Conservation (phyloP, 23 tunicate species). For the Halocynthia aurantium region DNA sequence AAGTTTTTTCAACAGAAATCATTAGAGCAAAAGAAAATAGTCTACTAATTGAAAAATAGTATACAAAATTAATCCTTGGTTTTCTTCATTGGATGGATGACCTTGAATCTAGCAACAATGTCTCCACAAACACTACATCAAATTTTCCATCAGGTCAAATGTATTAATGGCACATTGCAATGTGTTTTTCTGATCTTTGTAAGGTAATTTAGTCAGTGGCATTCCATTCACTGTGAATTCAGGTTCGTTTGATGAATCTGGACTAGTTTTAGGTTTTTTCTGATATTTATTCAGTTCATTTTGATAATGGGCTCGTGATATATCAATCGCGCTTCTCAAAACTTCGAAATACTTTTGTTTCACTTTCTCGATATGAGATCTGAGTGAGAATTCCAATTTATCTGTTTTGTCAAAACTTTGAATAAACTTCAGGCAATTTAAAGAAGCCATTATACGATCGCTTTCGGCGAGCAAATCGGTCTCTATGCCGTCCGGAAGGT, state of each 20-base stretch:
- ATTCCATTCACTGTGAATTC: constrained; percentile 29
- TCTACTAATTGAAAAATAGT: too few relatives aligned
- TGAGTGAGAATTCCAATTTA: constrained; percentile 3
- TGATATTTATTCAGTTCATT: constrained; percentile 41
- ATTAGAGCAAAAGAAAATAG: too few relatives aligned
- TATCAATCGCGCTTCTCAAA: constrained; percentile 34
- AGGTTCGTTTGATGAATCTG: not conserved
- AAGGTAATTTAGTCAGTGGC: constrained; percentile 26
- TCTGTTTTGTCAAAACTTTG: constrained; percentile 36
- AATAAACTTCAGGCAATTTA: constrained; percentile 52
- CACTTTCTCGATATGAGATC: constrained; percentile 3
- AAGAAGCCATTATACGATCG: constrained; percentile 45
- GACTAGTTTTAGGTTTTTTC: not conserved
- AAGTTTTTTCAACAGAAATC: too few relatives aligned
- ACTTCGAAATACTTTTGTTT: constrained; percentile 27
- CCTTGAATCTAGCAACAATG: not conserved
- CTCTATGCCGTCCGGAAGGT: constrained; percentile 50
- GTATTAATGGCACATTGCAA: constrained; percentile 46
- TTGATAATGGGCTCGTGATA: constrained; percentile 52
- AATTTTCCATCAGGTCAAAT: constrained; percentile 48
- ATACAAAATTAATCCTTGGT: not conserved
- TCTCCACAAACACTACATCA: too few relatives aligned
- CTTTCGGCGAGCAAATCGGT: constrained; percentile 59
- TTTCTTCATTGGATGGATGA: not conserved
- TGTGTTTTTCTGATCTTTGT: constrained; percentile 31